These are phyloP conservation scores for Latrodectus elegans DNA, from an alignment of 2,888 invertebrate genomes.

Conservation along the genomic window DNA sequence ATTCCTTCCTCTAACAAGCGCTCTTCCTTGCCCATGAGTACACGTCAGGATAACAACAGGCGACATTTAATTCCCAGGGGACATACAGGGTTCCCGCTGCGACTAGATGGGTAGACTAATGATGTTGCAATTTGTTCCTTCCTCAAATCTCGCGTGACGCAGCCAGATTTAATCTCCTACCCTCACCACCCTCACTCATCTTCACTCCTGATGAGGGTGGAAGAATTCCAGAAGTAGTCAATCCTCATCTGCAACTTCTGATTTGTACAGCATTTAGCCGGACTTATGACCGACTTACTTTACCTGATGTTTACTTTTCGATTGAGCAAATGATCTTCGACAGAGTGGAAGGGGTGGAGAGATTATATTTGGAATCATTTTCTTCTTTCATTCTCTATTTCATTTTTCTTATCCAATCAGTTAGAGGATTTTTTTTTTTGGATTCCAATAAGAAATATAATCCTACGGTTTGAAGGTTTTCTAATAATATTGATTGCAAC, in stretches of 20 bases:
- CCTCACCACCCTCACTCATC: background rate
- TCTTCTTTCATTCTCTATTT: too few species aligned
- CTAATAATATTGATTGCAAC: too few species aligned
- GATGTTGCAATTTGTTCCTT: constrained; percentile 42
- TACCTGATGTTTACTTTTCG: constrained; percentile 44
- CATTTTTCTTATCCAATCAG: too few species aligned
- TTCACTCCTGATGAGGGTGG: background rate
- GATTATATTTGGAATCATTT: background rate
- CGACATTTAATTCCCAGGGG: constrained; percentile 44
- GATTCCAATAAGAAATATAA: too few species aligned
- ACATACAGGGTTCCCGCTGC: constrained; percentile 8
- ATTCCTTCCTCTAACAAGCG: background rate
- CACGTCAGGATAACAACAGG: background rate
- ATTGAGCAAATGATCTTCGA: background rate
- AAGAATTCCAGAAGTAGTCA: constrained; percentile 7
- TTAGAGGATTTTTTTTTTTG: too few species aligned
- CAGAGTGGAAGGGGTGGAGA: background rate
- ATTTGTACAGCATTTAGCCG: background rate
- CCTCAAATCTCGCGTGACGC: constrained; percentile 39
- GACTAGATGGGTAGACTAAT: constrained; percentile 26
- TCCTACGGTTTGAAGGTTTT: too few species aligned
- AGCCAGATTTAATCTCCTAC: constrained; percentile 17
- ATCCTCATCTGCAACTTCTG: background rate
- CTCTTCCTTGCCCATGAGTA: background rate
- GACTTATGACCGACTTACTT: constrained; percentile 26